These are phyloP conservation scores for Ametastegia equiseti DNA, from an alignment of 2,888 invertebrate species.

Conservation along the genomic window DNA sequence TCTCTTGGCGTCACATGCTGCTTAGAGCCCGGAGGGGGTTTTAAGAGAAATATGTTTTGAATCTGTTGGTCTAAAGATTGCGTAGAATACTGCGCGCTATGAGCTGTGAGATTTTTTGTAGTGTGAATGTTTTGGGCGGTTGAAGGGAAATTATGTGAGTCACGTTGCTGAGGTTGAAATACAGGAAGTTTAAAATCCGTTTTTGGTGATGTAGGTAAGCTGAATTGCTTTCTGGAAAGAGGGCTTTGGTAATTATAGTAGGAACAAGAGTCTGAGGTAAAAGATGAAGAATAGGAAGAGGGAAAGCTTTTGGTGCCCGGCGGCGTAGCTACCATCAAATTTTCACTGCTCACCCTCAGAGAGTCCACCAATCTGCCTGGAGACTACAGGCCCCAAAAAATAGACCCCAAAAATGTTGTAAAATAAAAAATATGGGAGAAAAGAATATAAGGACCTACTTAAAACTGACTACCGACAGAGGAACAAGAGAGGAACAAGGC, in stretches of 20 bases:
- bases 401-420: slow-evolving; percentile 46
- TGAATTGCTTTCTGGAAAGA: slow-evolving; percentile 39
- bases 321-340: slow-evolving; percentile 44
- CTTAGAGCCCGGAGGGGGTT: slow-evolving; percentile 49
- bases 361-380: slow-evolving; percentile 46
- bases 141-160: neutral
- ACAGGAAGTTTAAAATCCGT: slow-evolving; percentile 36
- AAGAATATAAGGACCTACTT: slow-evolving; percentile 39
- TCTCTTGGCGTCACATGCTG: slow-evolving; percentile 44
- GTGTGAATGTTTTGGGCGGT: neutral
- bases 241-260: slow-evolving; percentile 31
- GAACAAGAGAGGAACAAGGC: slow-evolving; percentile 13
- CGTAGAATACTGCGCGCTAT: slow-evolving; percentile 38
- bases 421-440: slow-evolving; percentile 38
- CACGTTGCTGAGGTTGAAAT: slow-evolving; percentile 32
- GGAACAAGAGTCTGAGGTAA: slow-evolving; percentile 33
- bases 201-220: slow-evolving; percentile 44
- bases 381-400: slow-evolving; percentile 46
- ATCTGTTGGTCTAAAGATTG: slow-evolving; percentile 48
- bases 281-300: slow-evolving; percentile 45
- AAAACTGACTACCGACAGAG: slow-evolving; percentile 24
- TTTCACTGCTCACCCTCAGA: slow-evolving; percentile 48
- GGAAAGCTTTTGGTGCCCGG: slow-evolving; percentile 47
- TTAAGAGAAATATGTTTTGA: slow-evolving; percentile 48
- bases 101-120: slow-evolving; percentile 1